phyloP scores from a whole-genome alignment of 2,113 vertebrate species.

The Sapajus apella region DNA sequence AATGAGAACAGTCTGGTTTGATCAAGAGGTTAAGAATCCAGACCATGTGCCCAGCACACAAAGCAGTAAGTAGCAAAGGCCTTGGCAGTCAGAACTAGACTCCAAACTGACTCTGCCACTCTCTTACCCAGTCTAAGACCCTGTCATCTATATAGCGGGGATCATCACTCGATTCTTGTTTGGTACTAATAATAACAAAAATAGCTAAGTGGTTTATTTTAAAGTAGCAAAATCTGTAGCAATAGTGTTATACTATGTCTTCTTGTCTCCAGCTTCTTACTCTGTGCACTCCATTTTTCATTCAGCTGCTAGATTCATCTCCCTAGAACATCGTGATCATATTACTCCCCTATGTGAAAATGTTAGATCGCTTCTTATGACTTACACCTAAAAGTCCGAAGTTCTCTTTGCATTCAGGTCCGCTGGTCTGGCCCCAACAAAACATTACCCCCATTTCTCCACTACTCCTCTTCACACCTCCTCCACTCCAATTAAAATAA shows the following conservation, averaged over 20 bases:
- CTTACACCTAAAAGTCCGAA: neutral
- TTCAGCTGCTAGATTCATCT: conserved; percentile 6
- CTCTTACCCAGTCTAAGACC: neutral
- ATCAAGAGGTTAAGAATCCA: neutral
- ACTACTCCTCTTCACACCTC: neutral
- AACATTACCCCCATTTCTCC: neutral
- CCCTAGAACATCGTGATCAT: neutral
- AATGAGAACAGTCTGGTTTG: neutral
- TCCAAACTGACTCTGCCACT: neutral
- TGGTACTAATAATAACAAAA: neutral
- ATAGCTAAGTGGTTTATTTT: neutral
- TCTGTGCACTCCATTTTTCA: neutral
- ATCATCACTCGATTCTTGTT: neutral
- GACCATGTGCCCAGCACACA: neutral
- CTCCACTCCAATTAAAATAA: conserved; percentile 33
- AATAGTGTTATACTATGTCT: neutral
- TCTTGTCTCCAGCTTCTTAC: neutral
- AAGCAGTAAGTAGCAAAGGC: neutral
- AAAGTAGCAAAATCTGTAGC: neutral
- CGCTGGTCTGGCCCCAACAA: neutral
- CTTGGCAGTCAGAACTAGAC: neutral
- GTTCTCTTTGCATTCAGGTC: neutral
- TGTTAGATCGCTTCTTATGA: neutral
- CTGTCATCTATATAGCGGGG: neutral
- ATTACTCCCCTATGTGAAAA: neutral